phyloP scores from a whole-genome alignment of 2,797 vertebrate species.

The Phyllotis vaccarum region DNA sequence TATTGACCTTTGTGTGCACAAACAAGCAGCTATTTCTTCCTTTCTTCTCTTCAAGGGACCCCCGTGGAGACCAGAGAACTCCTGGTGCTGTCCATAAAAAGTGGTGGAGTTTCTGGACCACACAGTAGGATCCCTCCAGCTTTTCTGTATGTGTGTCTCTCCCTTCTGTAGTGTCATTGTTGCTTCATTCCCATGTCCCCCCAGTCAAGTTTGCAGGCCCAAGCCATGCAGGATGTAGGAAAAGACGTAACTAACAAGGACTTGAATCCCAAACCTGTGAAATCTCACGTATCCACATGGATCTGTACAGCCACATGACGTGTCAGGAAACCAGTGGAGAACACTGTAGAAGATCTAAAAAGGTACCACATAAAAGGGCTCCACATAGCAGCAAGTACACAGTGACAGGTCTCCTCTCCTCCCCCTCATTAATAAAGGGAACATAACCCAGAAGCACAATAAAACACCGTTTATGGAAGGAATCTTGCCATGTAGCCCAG shows the following conservation, averaged over 20 bases:
- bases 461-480: not conserved
- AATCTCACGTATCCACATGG: not conserved
- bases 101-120: not conserved
- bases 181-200: not conserved
- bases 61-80: too few relatives aligned
- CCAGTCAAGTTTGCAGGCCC: not conserved
- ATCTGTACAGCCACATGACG: not conserved
- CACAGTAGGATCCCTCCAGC: not conserved
- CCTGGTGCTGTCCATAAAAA: not conserved
- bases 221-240: not conserved
- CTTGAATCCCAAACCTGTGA: not conserved
- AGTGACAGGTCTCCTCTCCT: not conserved
- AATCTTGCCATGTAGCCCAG: not conserved
- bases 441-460: not conserved
- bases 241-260: not conserved
- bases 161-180: not conserved
- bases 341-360: not conserved
- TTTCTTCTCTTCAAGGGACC: too few relatives aligned
- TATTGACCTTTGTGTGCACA: not conserved
- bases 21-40: not conserved
- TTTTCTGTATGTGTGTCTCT: not conserved
- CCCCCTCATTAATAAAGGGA: not conserved
- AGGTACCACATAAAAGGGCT: not conserved
- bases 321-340: not conserved
- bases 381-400: not conserved